Evolutionary conservation across 2,888 invertebrate species (phyloP).

Genomic region (Galerucella pusilla): DNA sequence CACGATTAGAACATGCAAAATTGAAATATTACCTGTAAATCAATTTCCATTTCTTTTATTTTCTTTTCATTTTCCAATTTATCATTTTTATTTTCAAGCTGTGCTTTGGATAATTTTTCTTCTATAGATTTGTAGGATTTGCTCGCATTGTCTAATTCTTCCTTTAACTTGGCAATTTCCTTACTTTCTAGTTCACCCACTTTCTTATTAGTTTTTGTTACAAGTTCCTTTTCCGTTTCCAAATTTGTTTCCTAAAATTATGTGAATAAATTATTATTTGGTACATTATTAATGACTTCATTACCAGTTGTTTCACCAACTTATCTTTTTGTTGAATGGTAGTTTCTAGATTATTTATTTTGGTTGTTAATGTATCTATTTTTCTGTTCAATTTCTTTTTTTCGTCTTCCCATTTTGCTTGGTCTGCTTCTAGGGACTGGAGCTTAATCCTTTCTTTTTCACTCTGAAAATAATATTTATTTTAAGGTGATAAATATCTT

Average conservation of each 20-base stretch:
- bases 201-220: conserved; percentile 58
- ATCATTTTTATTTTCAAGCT: conserved; percentile 72
- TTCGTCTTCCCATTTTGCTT: conserved; percentile 67
- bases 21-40: conserved; percentile 54
- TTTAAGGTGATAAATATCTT: too few species aligned
- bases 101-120: conserved; percentile 72
- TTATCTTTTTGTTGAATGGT: conserved; percentile 71
- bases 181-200: conserved; percentile 53
- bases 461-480: too few species aligned
- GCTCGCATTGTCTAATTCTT: conserved; percentile 57
- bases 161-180: conserved; percentile 58
- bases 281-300: neutral
- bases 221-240: conserved; percentile 66
- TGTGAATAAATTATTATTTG: neutral
- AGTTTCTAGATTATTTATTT: conserved; percentile 71
- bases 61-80: conserved; percentile 74
- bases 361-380: conserved; percentile 71
- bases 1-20: too few species aligned
- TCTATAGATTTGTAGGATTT: conserved; percentile 56
- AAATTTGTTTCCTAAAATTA: conserved; percentile 65
- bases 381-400: conserved; percentile 66
- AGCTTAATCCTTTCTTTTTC: conserved; percentile 58
- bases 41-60: conserved; percentile 58
- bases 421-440: conserved; percentile 64
- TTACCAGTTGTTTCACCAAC: conserved; percentile 73